Percentiles rank a stretch among this genome's conserved stretches.
phyloP scores from a whole-genome alignment of 1,140 invertebrate species.

The Drosophila sulfurigaster region DNA sequence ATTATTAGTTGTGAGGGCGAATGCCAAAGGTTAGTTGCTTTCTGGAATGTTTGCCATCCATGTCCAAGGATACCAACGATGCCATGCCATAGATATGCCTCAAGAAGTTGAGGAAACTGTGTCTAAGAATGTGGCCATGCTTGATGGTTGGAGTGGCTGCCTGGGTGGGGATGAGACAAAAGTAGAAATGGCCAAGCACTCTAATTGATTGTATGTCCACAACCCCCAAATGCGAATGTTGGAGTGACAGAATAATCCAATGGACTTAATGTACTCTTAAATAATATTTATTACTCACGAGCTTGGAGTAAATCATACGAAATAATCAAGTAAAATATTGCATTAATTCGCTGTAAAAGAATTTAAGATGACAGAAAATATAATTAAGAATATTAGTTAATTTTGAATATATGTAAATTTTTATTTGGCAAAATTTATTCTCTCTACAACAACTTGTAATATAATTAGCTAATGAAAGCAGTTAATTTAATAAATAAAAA shows the following conservation, averaged over 20 bases:
- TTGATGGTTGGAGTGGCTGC: too few species aligned
- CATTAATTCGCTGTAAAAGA: background rate
- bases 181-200: slow-evolving; percentile 24
- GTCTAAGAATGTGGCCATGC: background rate
- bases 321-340: slow-evolving; percentile 4
- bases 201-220: slow-evolving; percentile 38
- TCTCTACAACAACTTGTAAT: too few species aligned
- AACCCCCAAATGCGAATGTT: background rate
- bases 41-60: slow-evolving; percentile 15
- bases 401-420: too few species aligned
- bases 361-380: too few species aligned
- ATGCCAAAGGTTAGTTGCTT: slow-evolving; percentile 39
- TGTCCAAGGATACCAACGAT: background rate
- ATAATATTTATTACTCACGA: slow-evolving; percentile 2
- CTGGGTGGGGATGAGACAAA: background rate
- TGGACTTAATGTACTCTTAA: background rate
- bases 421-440: too few species aligned
- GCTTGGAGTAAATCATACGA: background rate
- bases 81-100: slow-evolving; percentile 5
- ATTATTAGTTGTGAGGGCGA: slow-evolving; percentile 54
- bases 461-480: too few species aligned
- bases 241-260: background rate
- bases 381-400: too few species aligned
- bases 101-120: slow-evolving; percentile 10
- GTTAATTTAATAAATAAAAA: too few species aligned